Evolutionary conservation across 2,888 invertebrate species (phyloP).

Genomic region (Chalcis sispes): DNA sequence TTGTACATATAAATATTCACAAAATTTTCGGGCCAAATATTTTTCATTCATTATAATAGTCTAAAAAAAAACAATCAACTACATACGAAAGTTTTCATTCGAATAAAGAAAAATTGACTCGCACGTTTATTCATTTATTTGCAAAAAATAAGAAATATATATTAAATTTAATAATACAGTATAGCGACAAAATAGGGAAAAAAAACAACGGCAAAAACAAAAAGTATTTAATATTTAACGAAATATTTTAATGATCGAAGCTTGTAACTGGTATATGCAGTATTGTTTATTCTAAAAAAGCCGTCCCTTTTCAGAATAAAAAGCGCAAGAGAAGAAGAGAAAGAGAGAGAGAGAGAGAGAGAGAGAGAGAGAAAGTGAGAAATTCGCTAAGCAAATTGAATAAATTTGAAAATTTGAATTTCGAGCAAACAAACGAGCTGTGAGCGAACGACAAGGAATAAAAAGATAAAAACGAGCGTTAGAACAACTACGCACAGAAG

Average conservation of each 20-base stretch:
- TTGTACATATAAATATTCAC: constrained; percentile 7
- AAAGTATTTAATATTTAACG: not conserved
- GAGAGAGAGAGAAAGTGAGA: too few species aligned
- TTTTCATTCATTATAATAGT: not conserved
- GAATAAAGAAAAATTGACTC: not conserved
- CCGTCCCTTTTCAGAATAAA: not conserved
- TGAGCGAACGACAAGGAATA: too few species aligned
- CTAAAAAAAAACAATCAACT: not conserved
- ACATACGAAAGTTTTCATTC: not conserved
- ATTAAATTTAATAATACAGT: too few species aligned
- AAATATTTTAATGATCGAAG: constrained; percentile 43
- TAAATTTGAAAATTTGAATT: constrained; percentile 48
- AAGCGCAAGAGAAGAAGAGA: not conserved
- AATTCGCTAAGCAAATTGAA: constrained; percentile 23
- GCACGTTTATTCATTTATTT: constrained; percentile 9
- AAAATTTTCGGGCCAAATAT: constrained; percentile 10
- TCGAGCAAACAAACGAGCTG: constrained; percentile 25
- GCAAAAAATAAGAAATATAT: too few species aligned
- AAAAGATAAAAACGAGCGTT: too few species aligned
- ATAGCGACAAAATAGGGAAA: constrained; percentile 21
- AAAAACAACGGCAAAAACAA: constrained; percentile 14
- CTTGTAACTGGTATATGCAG: not conserved
- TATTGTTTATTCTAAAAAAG: constrained; percentile 25
- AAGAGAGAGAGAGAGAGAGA: too few species aligned
- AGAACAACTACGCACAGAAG: not conserved